These are phyloP conservation scores for Acipenser transmontanus DNA, from an alignment of 2,797 vertebrate species.

Conservation along the genomic window DNA sequence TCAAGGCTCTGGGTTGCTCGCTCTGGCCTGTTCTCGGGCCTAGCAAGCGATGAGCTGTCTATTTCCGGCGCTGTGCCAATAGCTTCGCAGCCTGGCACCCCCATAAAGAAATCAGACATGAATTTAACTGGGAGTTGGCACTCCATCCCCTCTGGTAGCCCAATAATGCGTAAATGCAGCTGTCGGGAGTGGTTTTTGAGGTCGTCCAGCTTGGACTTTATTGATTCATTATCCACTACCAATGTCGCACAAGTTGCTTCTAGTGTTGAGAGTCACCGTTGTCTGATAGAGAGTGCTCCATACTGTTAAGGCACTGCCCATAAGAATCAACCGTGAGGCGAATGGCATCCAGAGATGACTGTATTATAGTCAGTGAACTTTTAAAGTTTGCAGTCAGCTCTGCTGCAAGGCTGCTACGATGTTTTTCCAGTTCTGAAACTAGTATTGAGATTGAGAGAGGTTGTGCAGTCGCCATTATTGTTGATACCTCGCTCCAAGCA, in stretches of 20 bases:
- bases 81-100: background rate
- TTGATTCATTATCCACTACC: background rate
- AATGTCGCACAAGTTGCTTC: background rate
- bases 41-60: background rate
- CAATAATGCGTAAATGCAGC: background rate
- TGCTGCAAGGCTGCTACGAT: background rate
- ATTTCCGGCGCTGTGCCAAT: background rate
- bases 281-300: background rate
- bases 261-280: constrained; percentile 1
- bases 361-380: background rate
- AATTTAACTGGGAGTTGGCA: background rate
- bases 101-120: background rate
- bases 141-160: background rate
- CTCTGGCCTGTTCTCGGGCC: too few relatives aligned
- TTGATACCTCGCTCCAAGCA: background rate
- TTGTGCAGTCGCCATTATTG: background rate
- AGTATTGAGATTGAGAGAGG: background rate
- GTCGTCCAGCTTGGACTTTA: background rate
- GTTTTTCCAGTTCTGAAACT: background rate
- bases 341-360: background rate
- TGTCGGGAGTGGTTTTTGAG: background rate
- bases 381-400: background rate
- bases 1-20: too few relatives aligned
- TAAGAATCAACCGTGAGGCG: background rate
- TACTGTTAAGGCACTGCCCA: constrained; percentile 2